Evolutionary conservation across 1,140 invertebrate genomes (phyloP).

Genomic region (Trichonephila inaurata): DNA sequence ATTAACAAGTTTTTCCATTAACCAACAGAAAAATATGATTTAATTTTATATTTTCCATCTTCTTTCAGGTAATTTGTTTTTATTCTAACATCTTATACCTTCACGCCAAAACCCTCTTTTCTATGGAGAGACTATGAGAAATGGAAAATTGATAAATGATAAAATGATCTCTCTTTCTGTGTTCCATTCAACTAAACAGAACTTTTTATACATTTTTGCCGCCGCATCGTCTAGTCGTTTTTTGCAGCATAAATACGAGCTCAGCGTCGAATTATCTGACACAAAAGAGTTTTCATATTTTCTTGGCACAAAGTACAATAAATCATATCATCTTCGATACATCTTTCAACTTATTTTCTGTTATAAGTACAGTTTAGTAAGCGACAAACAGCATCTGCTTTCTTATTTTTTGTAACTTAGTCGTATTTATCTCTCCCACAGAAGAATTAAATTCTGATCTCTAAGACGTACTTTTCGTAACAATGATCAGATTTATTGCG

Average conservation of each 20-base stretch:
- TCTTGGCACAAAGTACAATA: background rate
- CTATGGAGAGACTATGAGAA: too few species aligned
- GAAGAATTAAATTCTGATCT: background rate
- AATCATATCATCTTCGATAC: background rate
- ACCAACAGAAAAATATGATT: too few species aligned
- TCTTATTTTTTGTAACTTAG: background rate
- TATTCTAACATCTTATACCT: too few species aligned
- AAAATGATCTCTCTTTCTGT: too few species aligned
- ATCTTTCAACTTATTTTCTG: background rate
- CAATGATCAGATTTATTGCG: background rate
- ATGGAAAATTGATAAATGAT: too few species aligned
- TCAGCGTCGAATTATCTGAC: background rate
- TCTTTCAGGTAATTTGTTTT: too few species aligned
- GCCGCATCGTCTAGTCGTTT: too few species aligned
- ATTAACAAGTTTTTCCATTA: too few species aligned
- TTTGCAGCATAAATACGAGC: background rate
- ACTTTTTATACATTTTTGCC: too few species aligned
- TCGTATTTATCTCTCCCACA: background rate
- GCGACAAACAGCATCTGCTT: conserved; percentile 4
- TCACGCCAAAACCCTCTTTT: too few species aligned
- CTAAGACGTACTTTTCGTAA: background rate
- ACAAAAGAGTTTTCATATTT: conserved; percentile 3
- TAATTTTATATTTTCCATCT: too few species aligned
- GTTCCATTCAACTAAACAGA: too few species aligned
- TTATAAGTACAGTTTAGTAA: background rate